A percentile compares a stretch with the other conserved stretches of the same genome.
Evolutionary conservation across 2,888 invertebrate genomes (phyloP).

Genomic region (Oscheius sp.): DNA sequence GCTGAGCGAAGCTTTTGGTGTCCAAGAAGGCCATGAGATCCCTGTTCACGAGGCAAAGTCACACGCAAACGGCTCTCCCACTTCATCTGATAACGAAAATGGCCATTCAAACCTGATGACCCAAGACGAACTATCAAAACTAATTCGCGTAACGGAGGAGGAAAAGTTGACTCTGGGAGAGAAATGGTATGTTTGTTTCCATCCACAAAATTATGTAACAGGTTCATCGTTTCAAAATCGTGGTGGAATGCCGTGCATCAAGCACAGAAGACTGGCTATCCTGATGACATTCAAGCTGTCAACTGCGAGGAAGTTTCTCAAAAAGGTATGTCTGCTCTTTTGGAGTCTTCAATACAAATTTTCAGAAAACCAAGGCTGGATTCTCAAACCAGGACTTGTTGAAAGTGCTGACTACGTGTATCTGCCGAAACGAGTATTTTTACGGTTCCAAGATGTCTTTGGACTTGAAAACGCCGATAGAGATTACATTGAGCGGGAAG

Average conservation of each 20-base stretch:
- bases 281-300: conserved; percentile 51
- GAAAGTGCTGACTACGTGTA: conserved; percentile 56
- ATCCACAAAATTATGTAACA: conserved; percentile 16
- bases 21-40: background rate
- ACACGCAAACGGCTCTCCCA: background rate
- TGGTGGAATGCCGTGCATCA: conserved; percentile 61
- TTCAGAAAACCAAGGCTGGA: conserved; percentile 40
- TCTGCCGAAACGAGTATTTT: conserved; percentile 53
- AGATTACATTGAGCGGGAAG: conserved; percentile 58
- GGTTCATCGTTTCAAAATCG: conserved; percentile 51
- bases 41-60: background rate
- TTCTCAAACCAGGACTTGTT: conserved; percentile 45
- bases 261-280: conserved; percentile 41
- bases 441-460: conserved; percentile 41
- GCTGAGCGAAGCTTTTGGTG: conserved; percentile 13
- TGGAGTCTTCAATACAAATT: background rate
- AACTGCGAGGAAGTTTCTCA: conserved; percentile 51
- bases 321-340: conserved; percentile 7
- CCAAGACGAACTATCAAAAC: conserved; percentile 34
- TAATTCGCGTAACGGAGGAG: conserved; percentile 43
- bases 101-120: conserved; percentile 1
- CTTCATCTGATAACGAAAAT: conserved; percentile 6
- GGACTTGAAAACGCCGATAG: conserved; percentile 55
- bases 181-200: conserved; percentile 43
- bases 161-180: conserved; percentile 40